A percentile compares a stretch with the other conserved stretches of the same genome.
phyloP scores from a whole-genome alignment of 37 sponge, comb jelly and placozoan species.

The Ephydatia muelleri region DNA sequence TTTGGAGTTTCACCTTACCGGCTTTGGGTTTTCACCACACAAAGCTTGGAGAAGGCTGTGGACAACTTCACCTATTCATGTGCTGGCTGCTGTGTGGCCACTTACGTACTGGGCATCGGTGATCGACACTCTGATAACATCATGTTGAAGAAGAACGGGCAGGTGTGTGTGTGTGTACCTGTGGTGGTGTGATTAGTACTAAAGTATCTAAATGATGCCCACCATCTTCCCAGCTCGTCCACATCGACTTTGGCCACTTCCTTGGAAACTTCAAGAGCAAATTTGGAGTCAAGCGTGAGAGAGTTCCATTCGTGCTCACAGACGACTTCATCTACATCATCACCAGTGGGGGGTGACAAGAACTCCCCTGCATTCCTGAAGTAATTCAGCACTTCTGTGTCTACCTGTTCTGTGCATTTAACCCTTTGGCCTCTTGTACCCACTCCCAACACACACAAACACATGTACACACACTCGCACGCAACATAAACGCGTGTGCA shows the following conservation, averaged over 20 bases:
- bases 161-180: constrained; percentile 49
- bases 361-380: constrained; percentile 38
- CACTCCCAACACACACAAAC: not conserved
- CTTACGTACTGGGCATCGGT: constrained; percentile 96
- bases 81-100: constrained; percentile 98
- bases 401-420: not conserved
- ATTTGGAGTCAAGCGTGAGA: constrained; percentile 93
- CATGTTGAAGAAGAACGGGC: constrained; percentile 91
- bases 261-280: constrained; percentile 99
- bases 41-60: constrained; percentile 78
- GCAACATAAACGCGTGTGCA: not conserved
- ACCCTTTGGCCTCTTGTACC: not conserved
- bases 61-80: constrained; percentile 92
- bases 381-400: constrained; percentile 29
- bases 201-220: no score
- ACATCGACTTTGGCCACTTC: constrained; percentile 99
- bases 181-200: not conserved
- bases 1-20: not conserved
- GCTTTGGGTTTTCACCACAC: not conserved
- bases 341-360: constrained; percentile 72
- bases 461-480: not conserved
- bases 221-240: constrained; percentile 77
- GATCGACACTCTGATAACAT: constrained; percentile 98
- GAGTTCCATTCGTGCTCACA: constrained; percentile 96
- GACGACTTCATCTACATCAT: constrained; percentile 95